These are phyloP conservation scores for Parnassius glacialis DNA, from an alignment of 2,888 invertebrate genomes.

Conservation along the genomic window DNA sequence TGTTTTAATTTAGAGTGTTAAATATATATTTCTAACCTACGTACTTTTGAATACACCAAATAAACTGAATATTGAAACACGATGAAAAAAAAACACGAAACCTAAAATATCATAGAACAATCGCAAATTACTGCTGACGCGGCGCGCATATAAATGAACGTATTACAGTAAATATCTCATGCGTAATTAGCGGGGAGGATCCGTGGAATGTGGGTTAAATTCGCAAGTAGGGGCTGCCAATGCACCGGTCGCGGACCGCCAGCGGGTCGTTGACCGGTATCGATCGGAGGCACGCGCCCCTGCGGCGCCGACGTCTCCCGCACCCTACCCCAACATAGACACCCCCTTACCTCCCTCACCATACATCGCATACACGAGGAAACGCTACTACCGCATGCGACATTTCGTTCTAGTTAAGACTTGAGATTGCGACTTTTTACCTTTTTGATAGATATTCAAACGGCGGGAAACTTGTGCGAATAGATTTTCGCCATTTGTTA, in stretches of 20 bases:
- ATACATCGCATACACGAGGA: conserved; percentile 52
- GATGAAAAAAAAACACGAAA: too few species aligned
- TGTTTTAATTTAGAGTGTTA: too few species aligned
- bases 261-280: conserved; percentile 77
- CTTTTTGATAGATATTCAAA: conserved; percentile 3
- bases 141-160: conserved; percentile 11
- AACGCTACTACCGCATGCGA: conserved; percentile 71
- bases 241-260: conserved; percentile 70
- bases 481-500: background rate
- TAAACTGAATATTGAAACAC: too few species aligned
- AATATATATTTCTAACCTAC: too few species aligned
- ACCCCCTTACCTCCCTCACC: conserved; percentile 38
- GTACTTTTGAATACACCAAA: too few species aligned
- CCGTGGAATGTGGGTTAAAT: conserved; percentile 66
- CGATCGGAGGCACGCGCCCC: conserved; percentile 70
- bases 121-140: too few species aligned
- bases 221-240: conserved; percentile 54
- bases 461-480: background rate
- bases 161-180: conserved; percentile 34
- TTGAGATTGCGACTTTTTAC: conserved; percentile 33
- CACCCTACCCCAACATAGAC: conserved; percentile 40
- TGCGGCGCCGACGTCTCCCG: conserved; percentile 55
- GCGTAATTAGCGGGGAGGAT: conserved; percentile 62
- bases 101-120: too few species aligned
- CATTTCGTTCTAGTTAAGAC: conserved; percentile 60